Percentiles rank a stretch among this genome's conserved stretches.
Conservation (phyloP, 2,797 vertebrate species). For the Falco columbarius region DNA sequence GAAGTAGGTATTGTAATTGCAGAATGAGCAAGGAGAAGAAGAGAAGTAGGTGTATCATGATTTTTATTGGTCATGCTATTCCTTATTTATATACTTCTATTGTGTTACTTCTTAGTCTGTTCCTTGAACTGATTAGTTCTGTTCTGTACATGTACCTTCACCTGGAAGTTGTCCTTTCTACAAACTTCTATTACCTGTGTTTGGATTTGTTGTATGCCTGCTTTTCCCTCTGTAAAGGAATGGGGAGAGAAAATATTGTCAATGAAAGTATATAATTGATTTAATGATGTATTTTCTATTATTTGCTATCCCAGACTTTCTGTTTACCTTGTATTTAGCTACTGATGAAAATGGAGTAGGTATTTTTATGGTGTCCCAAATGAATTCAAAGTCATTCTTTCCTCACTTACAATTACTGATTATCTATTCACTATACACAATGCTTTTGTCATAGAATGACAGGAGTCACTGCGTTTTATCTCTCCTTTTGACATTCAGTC, state of each 20-base stretch:
- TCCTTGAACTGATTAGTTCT: neutral
- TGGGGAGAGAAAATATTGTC: neutral
- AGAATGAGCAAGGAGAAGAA: neutral
- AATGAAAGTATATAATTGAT: neutral
- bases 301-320: neutral
- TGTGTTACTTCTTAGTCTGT: neutral
- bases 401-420: constrained; percentile 28
- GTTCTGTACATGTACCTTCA: neutral
- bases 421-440: constrained; percentile 33
- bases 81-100: neutral
- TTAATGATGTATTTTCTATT: neutral
- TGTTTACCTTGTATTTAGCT: neutral
- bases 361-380: neutral
- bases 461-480: constrained; percentile 3
- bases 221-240: neutral
- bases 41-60: neutral
- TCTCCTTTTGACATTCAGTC: neutral
- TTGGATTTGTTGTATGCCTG: neutral
- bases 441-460: constrained; percentile 27
- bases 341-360: neutral
- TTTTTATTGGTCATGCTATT: neutral
- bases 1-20: neutral
- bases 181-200: neutral
- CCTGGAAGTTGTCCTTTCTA: neutral
- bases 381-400: constrained; percentile 20